Evolutionary conservation across 2,113 vertebrate species (phyloP).

Genomic region (Pardalotus punctatus): DNA sequence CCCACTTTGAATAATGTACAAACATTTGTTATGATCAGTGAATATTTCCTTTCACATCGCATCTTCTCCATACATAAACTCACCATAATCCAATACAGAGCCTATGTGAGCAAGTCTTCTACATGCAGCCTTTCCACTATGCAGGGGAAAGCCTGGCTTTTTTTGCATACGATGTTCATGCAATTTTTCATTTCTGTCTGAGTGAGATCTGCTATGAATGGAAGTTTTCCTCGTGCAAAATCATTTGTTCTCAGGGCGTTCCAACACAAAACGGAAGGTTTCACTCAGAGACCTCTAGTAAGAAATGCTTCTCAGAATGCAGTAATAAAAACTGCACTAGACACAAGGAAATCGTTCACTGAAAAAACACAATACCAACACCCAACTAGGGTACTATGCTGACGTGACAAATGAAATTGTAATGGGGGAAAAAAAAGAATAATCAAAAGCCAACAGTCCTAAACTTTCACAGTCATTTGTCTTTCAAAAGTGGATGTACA

Average conservation of each 20-base stretch:
- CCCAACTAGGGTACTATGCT: background rate
- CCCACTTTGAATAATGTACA: slow-evolving; percentile 19
- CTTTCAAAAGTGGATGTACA: background rate
- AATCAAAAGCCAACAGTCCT: background rate
- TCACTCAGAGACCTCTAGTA: background rate
- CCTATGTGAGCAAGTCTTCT: background rate
- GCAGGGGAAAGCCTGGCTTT: background rate
- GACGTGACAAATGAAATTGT: background rate
- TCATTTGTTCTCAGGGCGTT: background rate
- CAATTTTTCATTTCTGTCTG: slow-evolving; percentile 2
- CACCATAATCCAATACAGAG: slow-evolving; percentile 28
- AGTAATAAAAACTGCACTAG: background rate
- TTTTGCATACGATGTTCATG: accelerated
- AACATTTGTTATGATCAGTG: background rate
- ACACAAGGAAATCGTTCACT: background rate
- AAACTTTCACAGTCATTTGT: background rate
- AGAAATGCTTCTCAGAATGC: background rate
- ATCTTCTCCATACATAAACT: slow-evolving; percentile 23
- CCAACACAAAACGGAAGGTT: background rate
- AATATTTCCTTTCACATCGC: background rate
- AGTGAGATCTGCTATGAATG: background rate
- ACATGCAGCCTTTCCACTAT: background rate
- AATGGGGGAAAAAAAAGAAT: background rate
- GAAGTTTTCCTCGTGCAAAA: background rate
- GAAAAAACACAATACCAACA: background rate